Percentiles rank a stretch among this genome's conserved stretches.
These are phyloP conservation scores for Taeniopygia guttata DNA, from an alignment of 2,797 vertebrate genomes.

Conservation along the genomic window DNA sequence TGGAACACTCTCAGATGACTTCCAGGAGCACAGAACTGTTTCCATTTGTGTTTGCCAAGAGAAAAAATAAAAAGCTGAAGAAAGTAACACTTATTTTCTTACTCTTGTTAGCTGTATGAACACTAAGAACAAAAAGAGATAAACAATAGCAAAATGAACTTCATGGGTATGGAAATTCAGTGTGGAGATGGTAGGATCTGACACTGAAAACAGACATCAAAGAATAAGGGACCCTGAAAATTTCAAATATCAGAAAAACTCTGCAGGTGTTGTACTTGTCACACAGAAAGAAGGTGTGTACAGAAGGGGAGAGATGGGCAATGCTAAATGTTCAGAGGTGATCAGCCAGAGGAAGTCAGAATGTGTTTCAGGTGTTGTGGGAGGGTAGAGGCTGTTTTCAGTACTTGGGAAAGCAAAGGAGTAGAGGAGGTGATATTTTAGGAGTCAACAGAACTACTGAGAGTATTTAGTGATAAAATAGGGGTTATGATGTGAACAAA, in stretches of 20 bases:
- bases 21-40: background rate
- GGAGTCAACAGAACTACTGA: background rate
- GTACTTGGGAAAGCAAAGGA: background rate
- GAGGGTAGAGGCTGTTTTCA: background rate
- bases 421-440: background rate
- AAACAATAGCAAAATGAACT: background rate
- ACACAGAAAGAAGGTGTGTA: background rate
- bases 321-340: rapidly evolving
- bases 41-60: background rate
- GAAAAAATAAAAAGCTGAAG: background rate
- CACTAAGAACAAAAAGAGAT: background rate
- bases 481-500: background rate
- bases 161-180: background rate
- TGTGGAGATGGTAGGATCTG: background rate
- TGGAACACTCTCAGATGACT: background rate
- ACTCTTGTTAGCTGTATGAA: background rate
- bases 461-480: background rate
- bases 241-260: background rate
- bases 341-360: background rate
- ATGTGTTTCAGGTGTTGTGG: background rate
- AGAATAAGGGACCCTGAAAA: background rate
- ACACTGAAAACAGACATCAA: background rate
- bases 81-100: background rate
- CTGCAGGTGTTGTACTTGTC: background rate
- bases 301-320: background rate